Percentiles rank a stretch among this genome's conserved stretches.
Conservation (phyloP, 2,888 invertebrate genomes). For the Drosophila prolongata region DNA sequence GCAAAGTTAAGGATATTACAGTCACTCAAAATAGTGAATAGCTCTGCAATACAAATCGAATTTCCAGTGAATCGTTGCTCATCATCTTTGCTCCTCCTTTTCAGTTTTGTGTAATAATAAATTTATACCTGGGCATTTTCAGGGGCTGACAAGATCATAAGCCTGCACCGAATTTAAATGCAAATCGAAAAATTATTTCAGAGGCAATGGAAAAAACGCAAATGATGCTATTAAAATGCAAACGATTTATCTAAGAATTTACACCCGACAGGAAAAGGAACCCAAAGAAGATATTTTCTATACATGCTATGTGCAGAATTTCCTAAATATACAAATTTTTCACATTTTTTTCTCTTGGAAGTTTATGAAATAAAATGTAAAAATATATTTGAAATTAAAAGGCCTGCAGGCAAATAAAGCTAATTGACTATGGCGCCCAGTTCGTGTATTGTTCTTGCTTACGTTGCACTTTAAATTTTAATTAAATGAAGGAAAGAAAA, state of each 20-base stretch:
- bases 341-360: not conserved
- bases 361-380: not conserved
- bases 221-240: slow-evolving; percentile 57
- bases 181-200: slow-evolving; percentile 57
- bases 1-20: slow-evolving; percentile 52
- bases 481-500: slow-evolving; percentile 4
- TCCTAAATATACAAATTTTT: too few species aligned
- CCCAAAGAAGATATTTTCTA: not conserved
- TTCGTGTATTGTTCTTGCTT: not conserved
- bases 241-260: slow-evolving; percentile 19
- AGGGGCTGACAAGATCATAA: slow-evolving; percentile 57
- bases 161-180: slow-evolving; percentile 64
- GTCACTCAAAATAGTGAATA: slow-evolving; percentile 51
- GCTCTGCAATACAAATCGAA: slow-evolving; percentile 3
- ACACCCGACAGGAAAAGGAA: not conserved
- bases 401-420: not conserved
- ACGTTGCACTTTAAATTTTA: not conserved
- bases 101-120: not conserved
- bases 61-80: slow-evolving; percentile 1
- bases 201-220: slow-evolving; percentile 37
- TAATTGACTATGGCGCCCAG: not conserved
- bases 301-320: too few species aligned
- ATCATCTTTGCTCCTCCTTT: slow-evolving; percentile 45
- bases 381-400: not conserved
- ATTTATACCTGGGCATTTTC: slow-evolving; percentile 28